Evolutionary conservation across 2,888 invertebrate genomes (phyloP).

Genomic region (Perdita meconis): DNA sequence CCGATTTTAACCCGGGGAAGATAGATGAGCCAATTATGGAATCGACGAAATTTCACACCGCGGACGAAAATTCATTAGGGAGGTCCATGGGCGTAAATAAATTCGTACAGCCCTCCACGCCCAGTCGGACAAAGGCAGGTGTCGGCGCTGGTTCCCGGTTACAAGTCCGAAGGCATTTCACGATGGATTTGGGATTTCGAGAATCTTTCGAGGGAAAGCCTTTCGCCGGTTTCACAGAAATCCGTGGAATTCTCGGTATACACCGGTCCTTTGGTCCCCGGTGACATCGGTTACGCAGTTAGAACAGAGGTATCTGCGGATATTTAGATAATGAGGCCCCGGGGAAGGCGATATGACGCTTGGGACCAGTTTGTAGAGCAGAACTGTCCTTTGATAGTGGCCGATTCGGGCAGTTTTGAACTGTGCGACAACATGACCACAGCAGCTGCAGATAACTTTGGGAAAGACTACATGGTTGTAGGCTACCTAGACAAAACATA

Average conservation of each 20-base stretch:
- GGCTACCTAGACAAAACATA: too few species aligned
- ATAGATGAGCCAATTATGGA: conserved; percentile 80
- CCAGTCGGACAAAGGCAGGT: conserved; percentile 72
- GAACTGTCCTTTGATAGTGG: conserved; percentile 44
- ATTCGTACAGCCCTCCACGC: conserved; percentile 68
- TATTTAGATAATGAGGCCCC: conserved; percentile 53
- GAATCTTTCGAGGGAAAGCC: conserved; percentile 52
- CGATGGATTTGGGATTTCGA: conserved; percentile 54
- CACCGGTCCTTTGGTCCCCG: conserved; percentile 30
- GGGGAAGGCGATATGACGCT: conserved; percentile 26
- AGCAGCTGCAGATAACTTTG: too few species aligned
- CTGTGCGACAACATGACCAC: not conserved
- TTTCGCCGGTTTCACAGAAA: conserved; percentile 40
- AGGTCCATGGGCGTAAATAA: conserved; percentile 74
- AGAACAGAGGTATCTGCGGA: conserved; percentile 33
- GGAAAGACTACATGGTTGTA: too few species aligned
- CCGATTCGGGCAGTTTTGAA: not conserved
- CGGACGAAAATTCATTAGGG: conserved; percentile 77
- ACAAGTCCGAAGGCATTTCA: conserved; percentile 33
- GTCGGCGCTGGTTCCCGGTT: conserved; percentile 44
- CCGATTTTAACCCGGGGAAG: conserved; percentile 61
- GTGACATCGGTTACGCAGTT: conserved; percentile 49
- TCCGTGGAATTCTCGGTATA: conserved; percentile 47
- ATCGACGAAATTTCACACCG: conserved; percentile 80
- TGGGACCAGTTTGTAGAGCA: not conserved